These are phyloP conservation scores for Drosophila seguyi DNA, from an alignment of 1,140 invertebrate species.

Conservation along the genomic window DNA sequence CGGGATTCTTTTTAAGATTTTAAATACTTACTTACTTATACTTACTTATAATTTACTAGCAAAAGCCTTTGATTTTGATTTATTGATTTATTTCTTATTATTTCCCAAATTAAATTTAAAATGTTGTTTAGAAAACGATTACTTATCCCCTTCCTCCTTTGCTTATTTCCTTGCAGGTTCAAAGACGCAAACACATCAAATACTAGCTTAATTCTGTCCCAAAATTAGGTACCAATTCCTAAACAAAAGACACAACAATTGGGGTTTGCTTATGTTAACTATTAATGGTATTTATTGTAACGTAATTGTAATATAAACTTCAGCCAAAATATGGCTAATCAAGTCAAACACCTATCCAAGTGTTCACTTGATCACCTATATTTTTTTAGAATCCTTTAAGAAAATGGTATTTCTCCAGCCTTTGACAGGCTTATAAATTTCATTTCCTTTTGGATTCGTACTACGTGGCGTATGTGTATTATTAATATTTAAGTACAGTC, in stretches of 20 bases:
- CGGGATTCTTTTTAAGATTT: not conserved
- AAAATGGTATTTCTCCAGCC: conserved; percentile 30
- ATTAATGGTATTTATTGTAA: conserved; percentile 78
- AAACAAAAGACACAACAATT: conserved; percentile 31
- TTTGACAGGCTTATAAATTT: conserved; percentile 24
- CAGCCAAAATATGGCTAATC: conserved; percentile 48
- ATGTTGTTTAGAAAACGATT: not conserved
- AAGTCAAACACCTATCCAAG: conserved; percentile 28
- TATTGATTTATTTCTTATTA: too few species aligned
- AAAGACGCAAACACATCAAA: conserved; percentile 83
- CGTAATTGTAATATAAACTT: conserved; percentile 30
- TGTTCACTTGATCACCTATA: conserved; percentile 57
- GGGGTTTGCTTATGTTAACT: conserved; percentile 79
- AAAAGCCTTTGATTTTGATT: too few species aligned
- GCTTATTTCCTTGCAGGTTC: conserved; percentile 64
- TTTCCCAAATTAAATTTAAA: too few species aligned
- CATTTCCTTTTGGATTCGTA: conserved; percentile 8
- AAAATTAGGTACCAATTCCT: conserved; percentile 43
- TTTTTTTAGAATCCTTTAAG: conserved; percentile 35
- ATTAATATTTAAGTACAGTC: conserved; percentile 65
- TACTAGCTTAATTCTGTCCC: conserved; percentile 74
- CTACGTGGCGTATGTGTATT: conserved; percentile 52
- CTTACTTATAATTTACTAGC: too few species aligned
- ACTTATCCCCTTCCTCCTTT: not conserved
- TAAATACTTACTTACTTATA: too few species aligned